phyloP scores from a whole-genome alignment of 2,797 vertebrate genomes.

The Sparidentex hasta region DNA sequence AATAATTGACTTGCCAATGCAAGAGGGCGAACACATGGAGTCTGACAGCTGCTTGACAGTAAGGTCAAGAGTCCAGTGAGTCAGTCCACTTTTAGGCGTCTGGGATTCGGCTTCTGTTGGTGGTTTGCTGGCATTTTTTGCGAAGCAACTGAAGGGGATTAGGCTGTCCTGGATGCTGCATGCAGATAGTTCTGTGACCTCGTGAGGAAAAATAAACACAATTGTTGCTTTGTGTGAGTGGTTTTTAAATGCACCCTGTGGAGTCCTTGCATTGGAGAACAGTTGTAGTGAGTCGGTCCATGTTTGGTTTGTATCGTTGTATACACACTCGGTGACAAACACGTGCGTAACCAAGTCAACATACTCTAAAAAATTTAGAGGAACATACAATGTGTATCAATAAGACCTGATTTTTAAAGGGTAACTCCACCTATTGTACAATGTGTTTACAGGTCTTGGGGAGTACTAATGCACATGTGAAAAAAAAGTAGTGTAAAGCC shows the following conservation, averaged over 20 bases:
- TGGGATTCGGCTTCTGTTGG: conserved; percentile 68
- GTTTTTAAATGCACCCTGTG: not conserved
- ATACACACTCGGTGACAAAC: too few relatives aligned
- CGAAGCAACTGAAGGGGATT: conserved; percentile 53
- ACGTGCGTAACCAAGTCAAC: too few relatives aligned
- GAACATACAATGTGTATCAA: too few relatives aligned
- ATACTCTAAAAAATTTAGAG: too few relatives aligned
- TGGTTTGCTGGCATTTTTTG: conserved; percentile 56
- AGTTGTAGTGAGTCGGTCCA: too few relatives aligned
- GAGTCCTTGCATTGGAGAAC: too few relatives aligned
- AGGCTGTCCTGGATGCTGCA: conserved; percentile 38
- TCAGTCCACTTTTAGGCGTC: conserved; percentile 63
- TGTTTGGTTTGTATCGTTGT: too few relatives aligned
- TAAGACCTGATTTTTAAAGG: too few relatives aligned
- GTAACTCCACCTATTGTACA: too few relatives aligned
- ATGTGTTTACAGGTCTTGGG: too few relatives aligned
- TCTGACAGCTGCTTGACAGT: conserved; percentile 70
- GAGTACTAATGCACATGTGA: too few relatives aligned
- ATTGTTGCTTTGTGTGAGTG: conserved; percentile 44
- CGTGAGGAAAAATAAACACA: conserved; percentile 71
- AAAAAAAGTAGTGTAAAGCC: too few relatives aligned
- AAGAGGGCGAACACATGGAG: conserved; percentile 52
- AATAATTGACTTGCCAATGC: conserved; percentile 63
- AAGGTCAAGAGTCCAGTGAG: conserved; percentile 74
- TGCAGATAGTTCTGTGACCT: conserved; percentile 54